Evolutionary conservation across 2,888 invertebrate genomes (phyloP), one percentile per base, ranked within the genome.

Genomic region (Neelides folsomi): DNA sequence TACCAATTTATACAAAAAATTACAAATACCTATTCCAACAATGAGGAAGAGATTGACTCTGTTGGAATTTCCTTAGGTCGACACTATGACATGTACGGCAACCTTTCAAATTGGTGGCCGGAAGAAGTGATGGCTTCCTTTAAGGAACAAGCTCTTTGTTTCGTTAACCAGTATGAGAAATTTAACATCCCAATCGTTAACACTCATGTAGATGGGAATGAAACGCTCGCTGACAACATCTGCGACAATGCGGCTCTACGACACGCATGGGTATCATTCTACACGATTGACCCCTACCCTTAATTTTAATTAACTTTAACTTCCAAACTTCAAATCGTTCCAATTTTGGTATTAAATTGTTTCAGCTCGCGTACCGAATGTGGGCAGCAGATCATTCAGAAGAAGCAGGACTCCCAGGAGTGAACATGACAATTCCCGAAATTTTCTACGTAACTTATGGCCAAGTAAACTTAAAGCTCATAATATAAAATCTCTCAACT

Each of bases 171-270:
- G 54, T 69, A 67, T 54, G 66, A 66, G 6, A 63, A 66, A 37
- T 67, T 66, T 55, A 62, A 66, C 19, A 66, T 68, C 57, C 62
- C 62, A 12, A 59, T 63, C 51, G 57, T 63, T 9, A 55, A 64
- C 18, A 59, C 59, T 36, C 52, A 68, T 67, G 68, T 70, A 34
- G 69, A 70, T 55, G 71, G 71, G 13, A 70, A 70, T 54, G 66
- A 67, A 51, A 71, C 71, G 6, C 58, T 71, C 1, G 68, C 69
- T 34, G 71, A 71, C 55, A 71, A 71, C 59, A 68, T 71, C 45
- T 71, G 71, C 56, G 71, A 71, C 65, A 70, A 70, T 58, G 67
- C 69, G 8, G 70, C 70, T 6, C 62, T 71, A 7, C 66, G 67
- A 47, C 67, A 69, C 51, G 67, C 70, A n/a, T 70, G 67, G 61